Evolutionary conservation across 2,888 invertebrate genomes (phyloP).

Genomic region (Phorcus lineatus): DNA sequence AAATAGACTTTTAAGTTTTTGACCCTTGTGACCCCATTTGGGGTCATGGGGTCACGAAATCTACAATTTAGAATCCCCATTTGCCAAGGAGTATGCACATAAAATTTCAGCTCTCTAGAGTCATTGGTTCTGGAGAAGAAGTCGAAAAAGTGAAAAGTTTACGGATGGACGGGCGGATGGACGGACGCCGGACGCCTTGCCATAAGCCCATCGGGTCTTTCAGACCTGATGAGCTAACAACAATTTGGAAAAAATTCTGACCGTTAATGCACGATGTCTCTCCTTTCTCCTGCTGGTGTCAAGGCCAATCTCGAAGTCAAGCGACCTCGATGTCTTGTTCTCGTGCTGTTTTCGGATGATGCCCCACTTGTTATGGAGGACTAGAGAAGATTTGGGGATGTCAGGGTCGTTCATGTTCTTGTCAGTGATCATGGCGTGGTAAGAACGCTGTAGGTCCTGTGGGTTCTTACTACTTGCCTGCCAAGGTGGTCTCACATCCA

Average conservation of each 20-base stretch:
- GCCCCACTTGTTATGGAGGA: slow-evolving; percentile 71
- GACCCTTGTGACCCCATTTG: too few species aligned
- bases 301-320: slow-evolving; percentile 61
- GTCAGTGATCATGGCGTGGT: slow-evolving; percentile 63
- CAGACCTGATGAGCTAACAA: too few species aligned
- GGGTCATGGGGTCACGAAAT: too few species aligned
- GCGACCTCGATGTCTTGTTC: slow-evolving; percentile 47
- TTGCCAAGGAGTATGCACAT: too few species aligned
- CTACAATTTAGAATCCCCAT: too few species aligned
- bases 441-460: slow-evolving; percentile 65
- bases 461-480: slow-evolving; percentile 66
- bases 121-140: too few species aligned
- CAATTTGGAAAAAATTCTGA: slow-evolving; percentile 45
- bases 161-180: too few species aligned
- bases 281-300: slow-evolving; percentile 51
- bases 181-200: too few species aligned
- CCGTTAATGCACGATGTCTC: slow-evolving; percentile 59
- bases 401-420: slow-evolving; percentile 70
- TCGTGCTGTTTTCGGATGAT: slow-evolving; percentile 50
- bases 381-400: slow-evolving; percentile 54
- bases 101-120: too few species aligned
- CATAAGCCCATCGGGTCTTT: too few species aligned
- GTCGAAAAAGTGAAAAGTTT: too few species aligned
- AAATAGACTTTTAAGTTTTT: too few species aligned
- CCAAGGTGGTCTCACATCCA: slow-evolving; percentile 67